These are phyloP conservation scores for Accipiter virgatus DNA, from an alignment of 2,113 vertebrate species.

Conservation along the genomic window DNA sequence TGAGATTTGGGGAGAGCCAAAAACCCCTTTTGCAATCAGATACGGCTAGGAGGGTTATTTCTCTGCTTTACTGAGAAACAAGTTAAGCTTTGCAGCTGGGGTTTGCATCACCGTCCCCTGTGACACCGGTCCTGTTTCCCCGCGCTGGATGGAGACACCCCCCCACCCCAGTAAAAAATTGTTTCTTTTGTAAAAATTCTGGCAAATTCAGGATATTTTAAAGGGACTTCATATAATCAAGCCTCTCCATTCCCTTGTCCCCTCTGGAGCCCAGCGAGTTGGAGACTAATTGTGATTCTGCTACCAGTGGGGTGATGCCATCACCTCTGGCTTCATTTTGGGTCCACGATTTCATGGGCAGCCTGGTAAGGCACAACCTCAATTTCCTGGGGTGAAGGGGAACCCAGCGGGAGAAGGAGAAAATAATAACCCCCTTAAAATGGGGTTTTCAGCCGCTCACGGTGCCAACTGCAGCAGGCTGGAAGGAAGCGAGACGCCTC, in stretches of 20 bases:
- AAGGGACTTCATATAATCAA: background rate
- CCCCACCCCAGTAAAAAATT: background rate
- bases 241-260: background rate
- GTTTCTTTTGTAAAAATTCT: background rate
- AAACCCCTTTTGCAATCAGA: background rate
- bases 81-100: background rate
- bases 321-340: background rate
- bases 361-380: background rate
- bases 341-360: background rate
- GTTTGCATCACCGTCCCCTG: accelerated
- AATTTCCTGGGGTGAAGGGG: accelerated
- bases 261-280: background rate
- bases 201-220: accelerated
- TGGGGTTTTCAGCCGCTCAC: accelerated
- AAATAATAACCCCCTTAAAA: background rate
- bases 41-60: background rate
- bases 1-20: background rate
- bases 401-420: accelerated
- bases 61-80: background rate
- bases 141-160: accelerated
- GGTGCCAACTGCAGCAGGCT: background rate
- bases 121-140: accelerated
- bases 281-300: background rate
- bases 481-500: background rate
- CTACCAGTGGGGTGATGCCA: accelerated